Percentiles rank a stretch among this genome's conserved stretches.
phyloP scores from a whole-genome alignment of 2,113 vertebrate genomes.

The Spermophilus dauricus region DNA sequence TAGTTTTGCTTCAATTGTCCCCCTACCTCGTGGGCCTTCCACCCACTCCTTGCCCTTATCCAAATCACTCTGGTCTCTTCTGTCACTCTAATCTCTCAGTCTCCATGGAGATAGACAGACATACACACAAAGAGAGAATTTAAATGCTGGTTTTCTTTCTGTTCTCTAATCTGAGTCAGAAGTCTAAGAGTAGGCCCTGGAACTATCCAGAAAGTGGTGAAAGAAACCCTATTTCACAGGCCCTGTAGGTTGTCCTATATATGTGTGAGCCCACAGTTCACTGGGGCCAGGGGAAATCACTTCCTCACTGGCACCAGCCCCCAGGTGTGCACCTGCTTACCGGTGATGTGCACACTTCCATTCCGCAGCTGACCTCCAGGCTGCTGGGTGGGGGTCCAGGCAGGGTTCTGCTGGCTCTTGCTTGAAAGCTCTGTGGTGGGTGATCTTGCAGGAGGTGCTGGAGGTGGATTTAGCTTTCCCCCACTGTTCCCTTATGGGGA shows the following conservation, averaged over 20 bases:
- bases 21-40: neutral
- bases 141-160: neutral
- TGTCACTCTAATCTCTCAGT: neutral
- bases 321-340: constrained; percentile 81
- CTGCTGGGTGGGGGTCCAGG: constrained; percentile 81
- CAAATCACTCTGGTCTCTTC: neutral
- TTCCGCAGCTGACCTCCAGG: constrained; percentile 89
- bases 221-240: neutral
- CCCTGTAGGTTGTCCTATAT: neutral
- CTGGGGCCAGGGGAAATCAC: too few relatives aligned
- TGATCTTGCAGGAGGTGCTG: constrained; percentile 95
- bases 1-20: neutral
- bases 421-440: constrained; percentile 95
- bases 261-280: neutral
- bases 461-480: constrained; percentile 93
- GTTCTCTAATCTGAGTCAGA: neutral
- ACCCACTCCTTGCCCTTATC: neutral
- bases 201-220: neutral
- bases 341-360: constrained; percentile 91
- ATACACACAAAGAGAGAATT: neutral
- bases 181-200: neutral
- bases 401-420: constrained; percentile 88
- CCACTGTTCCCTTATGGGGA: constrained; percentile 84
- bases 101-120: neutral
- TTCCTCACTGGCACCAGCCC: fast-evolving